Percentiles rank a stretch among this genome's conserved stretches.
phyloP scores from a whole-genome alignment of 2,888 invertebrate species.

The Ornithoptera alexandrae region DNA sequence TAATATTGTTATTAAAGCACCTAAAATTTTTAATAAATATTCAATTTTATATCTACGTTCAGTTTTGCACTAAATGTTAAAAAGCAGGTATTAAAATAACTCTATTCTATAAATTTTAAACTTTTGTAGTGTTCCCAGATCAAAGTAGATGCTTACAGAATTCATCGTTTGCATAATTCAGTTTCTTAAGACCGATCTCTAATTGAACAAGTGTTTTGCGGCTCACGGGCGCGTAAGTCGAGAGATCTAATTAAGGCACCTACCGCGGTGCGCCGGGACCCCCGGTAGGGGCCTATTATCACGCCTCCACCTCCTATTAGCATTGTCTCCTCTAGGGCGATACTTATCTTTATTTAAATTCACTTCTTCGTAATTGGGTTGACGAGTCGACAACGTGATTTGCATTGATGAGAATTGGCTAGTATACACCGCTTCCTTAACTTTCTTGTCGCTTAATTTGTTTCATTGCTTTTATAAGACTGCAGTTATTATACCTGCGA shows the following conservation, averaged over 20 bases:
- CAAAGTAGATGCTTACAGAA: slow-evolving; percentile 32
- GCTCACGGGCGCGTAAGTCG: slow-evolving; percentile 71
- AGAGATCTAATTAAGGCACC: slow-evolving; percentile 78
- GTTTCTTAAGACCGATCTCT: slow-evolving; percentile 69
- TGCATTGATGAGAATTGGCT: slow-evolving; percentile 79
- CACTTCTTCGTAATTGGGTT: slow-evolving; percentile 81
- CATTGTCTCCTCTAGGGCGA: slow-evolving; percentile 80
- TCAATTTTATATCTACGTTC: not conserved
- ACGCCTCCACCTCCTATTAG: slow-evolving; percentile 77
- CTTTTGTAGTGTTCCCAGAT: not conserved
- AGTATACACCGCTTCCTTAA: slow-evolving; percentile 59
- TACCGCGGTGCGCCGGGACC: slow-evolving; percentile 53
- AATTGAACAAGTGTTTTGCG: slow-evolving; percentile 77
- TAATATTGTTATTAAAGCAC: slow-evolving; percentile 8
- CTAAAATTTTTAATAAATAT: not conserved
- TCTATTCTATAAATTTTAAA: too few relatives aligned
- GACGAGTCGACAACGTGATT: slow-evolving; percentile 81
- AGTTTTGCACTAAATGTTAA: too few relatives aligned
- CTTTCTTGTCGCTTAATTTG: slow-evolving; percentile 68
- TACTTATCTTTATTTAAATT: slow-evolving; percentile 81
- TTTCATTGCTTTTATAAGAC: slow-evolving; percentile 68
- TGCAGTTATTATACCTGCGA: slow-evolving; percentile 34
- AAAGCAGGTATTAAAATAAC: too few relatives aligned
- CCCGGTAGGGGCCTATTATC: slow-evolving; percentile 75
- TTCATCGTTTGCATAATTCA: slow-evolving; percentile 57